Base-by-base conservation (phyloP, 1,140 invertebrate species). In the Sycophaga agraensis region DNA sequence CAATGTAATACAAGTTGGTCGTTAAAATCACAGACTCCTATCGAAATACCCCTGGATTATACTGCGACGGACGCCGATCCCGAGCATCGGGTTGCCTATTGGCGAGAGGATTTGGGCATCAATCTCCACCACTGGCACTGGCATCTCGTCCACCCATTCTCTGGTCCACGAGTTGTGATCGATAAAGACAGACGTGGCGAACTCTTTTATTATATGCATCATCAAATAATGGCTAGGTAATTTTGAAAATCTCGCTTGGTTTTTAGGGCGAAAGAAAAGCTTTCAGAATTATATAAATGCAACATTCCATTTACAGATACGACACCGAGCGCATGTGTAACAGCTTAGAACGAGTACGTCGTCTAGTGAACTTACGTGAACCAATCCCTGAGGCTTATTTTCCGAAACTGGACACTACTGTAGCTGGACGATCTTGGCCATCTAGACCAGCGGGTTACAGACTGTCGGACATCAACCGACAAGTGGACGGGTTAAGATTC, bases 71-170 rank as follows among this genome's bases (percentile, higher is more conserved):
- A 90, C 58, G 66, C 85, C 14, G 90, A 92, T 59, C 82, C 83
- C 0, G 91, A 93, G 68, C 89, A 92, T 73, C 84, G 88, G 24
- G 67, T 86, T 3, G 83, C 84, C 11, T 87, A 87, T 55, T 87
- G 82, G 75, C 73, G 85, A 4, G 85, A 87, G 65, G 85, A 84
- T 67, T 69, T 82, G 31, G 85, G 84, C 6, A 76, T 86, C 54
- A 87, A 87, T 74, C 76, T 85, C 45, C 87, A 89, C 73, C 90
- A 94, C 69, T 94, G 91, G 91, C 91, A 94, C 76, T 90, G 86
- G 90, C 90, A 92, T 76, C 78, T 92, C 55, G 88, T 91, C 3
- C 92, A 91, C 70, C 90, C 90, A 1, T 88, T 87, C 69, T 85
- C 87, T 58, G 83, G 84, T 1, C 73, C 82, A 12, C 75, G 80